Evolutionary conservation across 2,888 invertebrate species (phyloP), one percentile per base, ranked within the genome.

Genomic region (Leptopilina myrica): DNA sequence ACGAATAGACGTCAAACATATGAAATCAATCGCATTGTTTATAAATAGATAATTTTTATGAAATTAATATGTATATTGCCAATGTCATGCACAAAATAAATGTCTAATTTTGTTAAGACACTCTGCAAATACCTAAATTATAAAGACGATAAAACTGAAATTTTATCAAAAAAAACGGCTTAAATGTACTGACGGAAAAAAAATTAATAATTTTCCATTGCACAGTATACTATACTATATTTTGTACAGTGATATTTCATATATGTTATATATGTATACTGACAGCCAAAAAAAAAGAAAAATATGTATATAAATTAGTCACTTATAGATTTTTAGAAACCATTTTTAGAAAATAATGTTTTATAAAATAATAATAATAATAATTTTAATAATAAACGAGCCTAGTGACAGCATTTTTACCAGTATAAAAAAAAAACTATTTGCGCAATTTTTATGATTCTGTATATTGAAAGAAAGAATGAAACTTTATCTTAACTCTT

Each of bases 211-310:
- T 80, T 84, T 33, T 86, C 84, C 66, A 85, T 84, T 86, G 86
- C 86, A 89, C 87, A 87, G 88, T 86, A 86, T 84, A 85, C 82
- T 85, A 86, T 84, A 87, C 81, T 88, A 89, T 89, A 89, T 89
- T 89, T 90, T 90, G 85, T 90, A 90, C 88, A 89, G 86, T 87
- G 84, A 86, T 86, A 85, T 87, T 86, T 81, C 86, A 87, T 20
- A 82, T 84, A 85, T 80, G 80, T 83, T 85, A 85, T 84, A 83
- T 82, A 84, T 80, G 14, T 59, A 69, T 9, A 43, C 43, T 4
- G 33, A 33, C 33, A 56, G 33, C 56, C 56, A 56, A 40, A 80
- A 82, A 76, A 79, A 80, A 62, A 79, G 11, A 49, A 9, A 49
- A 9, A 49, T 49, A 49, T 33, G 14, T 53, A 80, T 80, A 83